Evolutionary conservation across 2,113 vertebrate genomes (phyloP).

Genomic region (Dermatemys mawii): DNA sequence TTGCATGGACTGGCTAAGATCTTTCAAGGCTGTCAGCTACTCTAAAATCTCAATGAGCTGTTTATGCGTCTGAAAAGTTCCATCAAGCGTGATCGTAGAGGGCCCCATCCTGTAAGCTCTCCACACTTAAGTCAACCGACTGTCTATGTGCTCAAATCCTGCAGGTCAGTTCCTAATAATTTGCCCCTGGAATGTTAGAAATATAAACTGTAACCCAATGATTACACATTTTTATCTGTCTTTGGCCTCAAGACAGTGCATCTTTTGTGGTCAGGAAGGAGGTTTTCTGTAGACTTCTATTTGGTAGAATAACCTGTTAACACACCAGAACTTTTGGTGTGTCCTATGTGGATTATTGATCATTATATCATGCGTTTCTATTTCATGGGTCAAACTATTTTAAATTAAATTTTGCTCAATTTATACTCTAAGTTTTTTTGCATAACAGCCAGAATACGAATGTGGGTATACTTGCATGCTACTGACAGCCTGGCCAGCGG

Average conservation of each 20-base stretch:
- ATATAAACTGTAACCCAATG: neutral
- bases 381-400: neutral
- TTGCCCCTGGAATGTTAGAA: neutral
- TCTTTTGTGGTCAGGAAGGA: neutral
- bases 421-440: neutral
- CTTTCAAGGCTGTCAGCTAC: constrained; percentile 26
- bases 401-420: neutral
- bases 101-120: constrained; percentile 29
- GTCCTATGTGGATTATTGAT: neutral
- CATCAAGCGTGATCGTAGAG: constrained; percentile 32
- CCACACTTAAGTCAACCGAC: neutral
- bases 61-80: constrained; percentile 41
- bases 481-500: no score
- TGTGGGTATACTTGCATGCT: neutral
- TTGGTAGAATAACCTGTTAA: neutral
- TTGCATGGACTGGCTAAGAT: constrained; percentile 40
- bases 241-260: neutral
- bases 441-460: fast-evolving
- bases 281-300: neutral
- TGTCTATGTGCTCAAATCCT: neutral
- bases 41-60: constrained; percentile 13
- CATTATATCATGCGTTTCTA: neutral
- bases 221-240: neutral
- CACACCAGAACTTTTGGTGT: neutral
- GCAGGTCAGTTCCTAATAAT: neutral